phyloP scores from a whole-genome alignment of 1,140 invertebrate species.

The Micrasema longulum region DNA sequence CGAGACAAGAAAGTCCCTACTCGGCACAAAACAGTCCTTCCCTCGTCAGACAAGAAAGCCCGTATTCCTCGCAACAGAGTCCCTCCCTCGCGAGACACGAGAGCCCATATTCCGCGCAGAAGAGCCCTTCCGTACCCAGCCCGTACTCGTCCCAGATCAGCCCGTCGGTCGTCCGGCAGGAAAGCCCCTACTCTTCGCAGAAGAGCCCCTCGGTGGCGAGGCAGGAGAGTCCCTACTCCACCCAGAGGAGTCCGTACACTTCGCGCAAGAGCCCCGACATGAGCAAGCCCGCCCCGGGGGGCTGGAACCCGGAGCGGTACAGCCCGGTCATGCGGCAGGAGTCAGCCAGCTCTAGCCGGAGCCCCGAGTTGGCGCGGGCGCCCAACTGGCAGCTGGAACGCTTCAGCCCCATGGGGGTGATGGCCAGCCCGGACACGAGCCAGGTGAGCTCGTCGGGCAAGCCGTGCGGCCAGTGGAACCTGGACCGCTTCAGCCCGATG shows the following conservation, averaged over 20 bases:
- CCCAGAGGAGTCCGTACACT: conserved; percentile 65
- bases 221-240: conserved; percentile 52
- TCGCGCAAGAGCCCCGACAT: conserved; percentile 66
- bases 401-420: conserved; percentile 61
- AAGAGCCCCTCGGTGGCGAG: conserved; percentile 63
- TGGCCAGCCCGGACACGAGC: conserved; percentile 55
- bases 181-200: conserved; percentile 56
- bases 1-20: conserved; percentile 54
- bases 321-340: conserved; percentile 66
- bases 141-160: conserved; percentile 57
- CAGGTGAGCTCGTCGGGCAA: conserved; percentile 49
- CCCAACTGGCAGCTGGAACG: conserved; percentile 64
- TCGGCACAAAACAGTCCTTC: conserved; percentile 62
- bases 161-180: conserved; percentile 60
- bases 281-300: conserved; percentile 57
- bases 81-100: conserved; percentile 64
- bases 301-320: conserved; percentile 51
- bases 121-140: conserved; percentile 64
- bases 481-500: conserved; percentile 60
- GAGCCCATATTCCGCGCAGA: conserved; percentile 63
- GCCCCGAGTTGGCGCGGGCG: conserved; percentile 66
- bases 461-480: conserved; percentile 49
- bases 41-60: conserved; percentile 57
- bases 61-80: conserved; percentile 59
- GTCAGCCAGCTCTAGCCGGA: conserved; percentile 64